These are phyloP conservation scores for Tetramorium simillimum DNA, from an alignment of 1,140 invertebrate species.

Conservation along the genomic window DNA sequence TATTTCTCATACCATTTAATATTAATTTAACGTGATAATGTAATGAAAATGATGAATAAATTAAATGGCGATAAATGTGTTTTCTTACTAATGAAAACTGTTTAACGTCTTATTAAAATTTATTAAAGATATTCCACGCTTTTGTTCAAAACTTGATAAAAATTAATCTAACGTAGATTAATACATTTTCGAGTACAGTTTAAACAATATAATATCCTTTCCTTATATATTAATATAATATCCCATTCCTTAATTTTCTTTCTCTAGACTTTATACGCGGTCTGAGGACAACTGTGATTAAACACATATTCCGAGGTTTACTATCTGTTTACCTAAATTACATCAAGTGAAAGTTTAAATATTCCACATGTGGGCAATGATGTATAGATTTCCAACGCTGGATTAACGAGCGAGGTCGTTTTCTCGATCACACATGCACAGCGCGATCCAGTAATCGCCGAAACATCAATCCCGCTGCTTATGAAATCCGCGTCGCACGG, in stretches of 20 bases:
- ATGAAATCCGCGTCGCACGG: slow-evolving; percentile 39
- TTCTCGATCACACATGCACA: neutral
- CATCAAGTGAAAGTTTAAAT: slow-evolving; percentile 38
- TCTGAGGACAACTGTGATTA: neutral
- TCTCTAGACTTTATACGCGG: neutral
- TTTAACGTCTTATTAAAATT: neutral
- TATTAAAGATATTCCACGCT: neutral
- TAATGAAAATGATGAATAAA: neutral
- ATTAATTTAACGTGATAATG: neutral
- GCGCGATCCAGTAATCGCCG: neutral
- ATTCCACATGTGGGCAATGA: neutral
- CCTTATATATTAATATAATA: too few species aligned
- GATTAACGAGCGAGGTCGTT: slow-evolving; percentile 22
- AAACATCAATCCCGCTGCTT: slow-evolving; percentile 33
- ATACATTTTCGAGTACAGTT: neutral
- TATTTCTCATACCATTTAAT: neutral
- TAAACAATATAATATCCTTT: neutral
- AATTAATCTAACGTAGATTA: neutral
- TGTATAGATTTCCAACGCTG: neutral
- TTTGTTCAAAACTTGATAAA: neutral
- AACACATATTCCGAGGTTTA: neutral
- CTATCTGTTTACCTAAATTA: slow-evolving; percentile 34
- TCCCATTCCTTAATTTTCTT: neutral
- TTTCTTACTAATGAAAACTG: neutral
- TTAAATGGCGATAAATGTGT: neutral